A percentile compares a stretch with the other conserved stretches of the same genome.
Evolutionary conservation across 2,888 invertebrate genomes (phyloP).

Genomic region (Meliscaeva auricollis): DNA sequence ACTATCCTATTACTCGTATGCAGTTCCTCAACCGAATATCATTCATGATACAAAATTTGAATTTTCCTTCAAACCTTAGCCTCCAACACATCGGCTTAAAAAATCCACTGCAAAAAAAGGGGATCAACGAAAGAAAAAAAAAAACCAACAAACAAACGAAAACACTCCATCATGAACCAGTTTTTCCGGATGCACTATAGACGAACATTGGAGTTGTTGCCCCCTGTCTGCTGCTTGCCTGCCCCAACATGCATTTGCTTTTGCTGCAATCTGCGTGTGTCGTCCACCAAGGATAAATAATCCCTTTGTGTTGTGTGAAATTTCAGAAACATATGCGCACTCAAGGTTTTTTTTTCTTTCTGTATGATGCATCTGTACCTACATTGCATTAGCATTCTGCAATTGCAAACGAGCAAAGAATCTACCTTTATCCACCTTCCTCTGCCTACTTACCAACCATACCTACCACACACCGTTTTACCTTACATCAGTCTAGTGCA

Average conservation of each 20-base stretch:
- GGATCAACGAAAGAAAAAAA: constrained; percentile 35
- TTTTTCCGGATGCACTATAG: constrained; percentile 71
- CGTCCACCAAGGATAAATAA: constrained; percentile 49
- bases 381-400: constrained; percentile 61
- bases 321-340: constrained; percentile 54
- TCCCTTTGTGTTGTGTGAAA: constrained; percentile 62
- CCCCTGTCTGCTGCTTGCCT: constrained; percentile 12
- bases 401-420: constrained; percentile 44
- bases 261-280: constrained; percentile 39
- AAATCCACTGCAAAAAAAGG: constrained; percentile 44
- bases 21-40: constrained; percentile 12
- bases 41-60: constrained; percentile 48
- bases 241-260: constrained; percentile 37
- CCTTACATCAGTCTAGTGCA: constrained; percentile 28
- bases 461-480: constrained; percentile 14
- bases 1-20: not conserved
- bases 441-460: too few relatives aligned
- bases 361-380: constrained; percentile 53
- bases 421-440: constrained; percentile 1
- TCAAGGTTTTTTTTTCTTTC: constrained; percentile 13
- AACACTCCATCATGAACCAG: constrained; percentile 65
- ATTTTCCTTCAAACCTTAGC: constrained; percentile 47
- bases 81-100: constrained; percentile 12
- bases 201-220: constrained; percentile 38
- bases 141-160: constrained; percentile 26